A percentile compares a stretch with the other conserved stretches of the same genome.
Conservation (phyloP, 2,113 vertebrate genomes). For the Nestor notabilis region DNA sequence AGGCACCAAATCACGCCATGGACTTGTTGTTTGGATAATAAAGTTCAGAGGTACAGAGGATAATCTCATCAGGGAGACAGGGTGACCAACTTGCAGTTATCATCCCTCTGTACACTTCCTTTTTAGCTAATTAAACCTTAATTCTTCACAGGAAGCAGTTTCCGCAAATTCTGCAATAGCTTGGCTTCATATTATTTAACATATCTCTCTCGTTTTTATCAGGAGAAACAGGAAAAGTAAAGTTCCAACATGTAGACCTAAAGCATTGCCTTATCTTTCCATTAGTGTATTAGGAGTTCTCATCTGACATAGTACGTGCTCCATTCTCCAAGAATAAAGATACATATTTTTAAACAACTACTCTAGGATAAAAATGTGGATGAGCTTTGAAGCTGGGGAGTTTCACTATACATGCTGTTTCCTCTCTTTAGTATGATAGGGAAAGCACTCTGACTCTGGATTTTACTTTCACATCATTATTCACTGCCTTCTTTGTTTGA, state of each 20-base stretch:
- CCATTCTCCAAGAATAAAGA: slow-evolving; percentile 32
- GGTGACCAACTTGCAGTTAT: slow-evolving; percentile 79
- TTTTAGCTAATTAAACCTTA: slow-evolving; percentile 81
- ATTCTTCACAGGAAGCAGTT: slow-evolving; percentile 78
- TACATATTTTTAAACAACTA: slow-evolving; percentile 13
- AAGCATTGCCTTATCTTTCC: slow-evolving; percentile 73
- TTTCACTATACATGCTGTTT: slow-evolving; percentile 15
- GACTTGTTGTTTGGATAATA: slow-evolving; percentile 80
- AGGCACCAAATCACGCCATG: slow-evolving; percentile 72
- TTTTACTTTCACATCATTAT: slow-evolving; percentile 52
- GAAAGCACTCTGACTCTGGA: not conserved
- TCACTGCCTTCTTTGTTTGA: slow-evolving; percentile 38
- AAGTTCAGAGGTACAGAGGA: slow-evolving; percentile 81
- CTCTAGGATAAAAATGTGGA: slow-evolving; percentile 30
- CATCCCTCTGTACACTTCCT: slow-evolving; percentile 77
- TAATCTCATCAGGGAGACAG: slow-evolving; percentile 78
- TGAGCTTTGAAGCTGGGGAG: not conserved
- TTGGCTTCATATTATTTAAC: slow-evolving; percentile 72
- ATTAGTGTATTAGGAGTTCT: slow-evolving; percentile 65
- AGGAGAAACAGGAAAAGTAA: slow-evolving; percentile 80
- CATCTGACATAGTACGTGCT: slow-evolving; percentile 48
- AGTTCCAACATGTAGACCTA: slow-evolving; percentile 71
- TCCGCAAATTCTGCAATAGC: slow-evolving; percentile 74
- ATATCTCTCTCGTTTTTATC: slow-evolving; percentile 75
- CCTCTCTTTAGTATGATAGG: not conserved